Evolutionary conservation across 2,797 vertebrate genomes (phyloP).

Genomic region (Alouatta caraya): DNA sequence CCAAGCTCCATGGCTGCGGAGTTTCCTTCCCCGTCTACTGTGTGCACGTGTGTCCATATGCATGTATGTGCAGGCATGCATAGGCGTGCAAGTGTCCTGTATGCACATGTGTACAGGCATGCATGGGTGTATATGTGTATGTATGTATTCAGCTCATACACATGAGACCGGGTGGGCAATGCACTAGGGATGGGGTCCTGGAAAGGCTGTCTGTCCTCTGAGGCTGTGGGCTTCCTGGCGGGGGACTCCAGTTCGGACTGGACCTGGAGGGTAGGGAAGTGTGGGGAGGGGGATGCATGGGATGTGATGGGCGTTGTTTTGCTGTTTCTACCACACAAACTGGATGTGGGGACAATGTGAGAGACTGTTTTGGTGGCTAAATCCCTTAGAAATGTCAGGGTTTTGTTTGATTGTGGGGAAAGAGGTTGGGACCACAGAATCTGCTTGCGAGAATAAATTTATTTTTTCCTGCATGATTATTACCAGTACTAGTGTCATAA

Average conservation of each 20-base stretch:
- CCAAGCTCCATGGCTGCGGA: not conserved
- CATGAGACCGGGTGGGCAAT: not conserved
- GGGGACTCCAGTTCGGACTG: not conserved
- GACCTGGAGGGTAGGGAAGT: fast-evolving
- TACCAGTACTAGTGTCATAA: not conserved
- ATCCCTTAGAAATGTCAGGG: not conserved
- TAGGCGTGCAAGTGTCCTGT: too few relatives aligned
- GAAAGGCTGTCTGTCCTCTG: not conserved
- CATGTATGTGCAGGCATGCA: not conserved
- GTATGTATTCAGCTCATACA: not conserved
- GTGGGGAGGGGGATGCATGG: too few relatives aligned
- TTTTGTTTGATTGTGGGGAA: not conserved
- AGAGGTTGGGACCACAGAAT: not conserved
- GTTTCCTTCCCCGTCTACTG: not conserved
- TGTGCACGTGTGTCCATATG: not conserved
- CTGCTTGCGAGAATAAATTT: not conserved
- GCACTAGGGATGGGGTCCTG: not conserved
- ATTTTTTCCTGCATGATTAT: not conserved
- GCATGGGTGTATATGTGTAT: not conserved
- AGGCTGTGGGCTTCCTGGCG: not conserved
- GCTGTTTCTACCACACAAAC: not conserved
- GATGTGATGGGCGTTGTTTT: not conserved
- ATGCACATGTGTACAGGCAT: too few relatives aligned
- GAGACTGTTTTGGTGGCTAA: not conserved
- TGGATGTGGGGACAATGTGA: not conserved